A percentile compares a stretch with the other conserved stretches of the same genome.
These are phyloP conservation scores for Phaedon cochleariae DNA, from an alignment of 2,888 invertebrate species.

Conservation along the genomic window DNA sequence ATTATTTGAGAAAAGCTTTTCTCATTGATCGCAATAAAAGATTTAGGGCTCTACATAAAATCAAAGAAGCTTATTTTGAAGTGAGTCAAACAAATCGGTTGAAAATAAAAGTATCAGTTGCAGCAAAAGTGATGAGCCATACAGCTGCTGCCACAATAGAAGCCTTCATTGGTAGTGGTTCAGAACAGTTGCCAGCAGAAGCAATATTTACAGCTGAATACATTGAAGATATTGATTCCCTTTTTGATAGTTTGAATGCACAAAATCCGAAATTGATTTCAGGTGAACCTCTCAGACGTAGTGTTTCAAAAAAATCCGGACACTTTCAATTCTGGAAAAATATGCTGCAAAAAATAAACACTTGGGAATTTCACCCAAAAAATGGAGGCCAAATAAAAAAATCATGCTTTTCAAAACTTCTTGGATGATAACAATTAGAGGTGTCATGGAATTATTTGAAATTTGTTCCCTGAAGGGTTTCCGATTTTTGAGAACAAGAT, in stretches of 20 bases:
- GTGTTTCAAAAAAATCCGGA: slow-evolving; percentile 20
- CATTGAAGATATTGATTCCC: slow-evolving; percentile 29
- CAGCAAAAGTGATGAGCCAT: slow-evolving; percentile 7
- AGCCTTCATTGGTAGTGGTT: not conserved
- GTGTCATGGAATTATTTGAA: slow-evolving; percentile 3
- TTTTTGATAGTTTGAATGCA: slow-evolving; percentile 34
- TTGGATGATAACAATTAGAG: slow-evolving; percentile 28
- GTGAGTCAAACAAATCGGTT: too few relatives aligned
- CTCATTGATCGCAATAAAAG: not conserved
- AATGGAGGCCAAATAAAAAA: slow-evolving; percentile 10
- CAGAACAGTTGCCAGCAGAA: not conserved
- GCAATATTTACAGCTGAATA: slow-evolving; percentile 30
- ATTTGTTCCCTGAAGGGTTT: slow-evolving; percentile 6
- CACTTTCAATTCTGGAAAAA: slow-evolving; percentile 10
- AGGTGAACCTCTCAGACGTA: slow-evolving; percentile 20
- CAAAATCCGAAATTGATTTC: slow-evolving; percentile 14
- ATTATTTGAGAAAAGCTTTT: not conserved
- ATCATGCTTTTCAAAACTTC: slow-evolving; percentile 31
- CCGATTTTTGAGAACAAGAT: slow-evolving; percentile 13
- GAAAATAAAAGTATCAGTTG: not conserved
- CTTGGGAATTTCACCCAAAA: slow-evolving; percentile 23
- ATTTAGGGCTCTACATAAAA: not conserved
- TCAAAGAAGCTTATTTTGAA: not conserved
- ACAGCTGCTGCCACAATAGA: slow-evolving; percentile 9
- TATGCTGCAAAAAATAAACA: slow-evolving; percentile 20